phyloP scores from a whole-genome alignment of 1,140 invertebrate genomes.

The Oryzaephilus surinamensis region DNA sequence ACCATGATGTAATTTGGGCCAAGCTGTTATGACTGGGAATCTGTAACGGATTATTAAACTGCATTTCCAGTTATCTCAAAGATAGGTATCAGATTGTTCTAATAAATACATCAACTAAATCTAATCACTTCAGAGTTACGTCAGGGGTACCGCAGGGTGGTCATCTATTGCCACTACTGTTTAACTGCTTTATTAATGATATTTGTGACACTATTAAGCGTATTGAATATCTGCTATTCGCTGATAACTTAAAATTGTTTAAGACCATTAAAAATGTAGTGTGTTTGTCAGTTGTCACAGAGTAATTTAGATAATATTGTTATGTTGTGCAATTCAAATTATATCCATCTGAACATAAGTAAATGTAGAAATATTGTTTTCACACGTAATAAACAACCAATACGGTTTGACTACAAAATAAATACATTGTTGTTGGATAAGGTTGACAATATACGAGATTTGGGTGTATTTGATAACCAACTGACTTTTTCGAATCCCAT shows the following conservation, averaged over 20 bases:
- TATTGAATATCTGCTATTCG: constrained; percentile 1
- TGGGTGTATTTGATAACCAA: no score
- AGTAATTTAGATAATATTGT: no score
- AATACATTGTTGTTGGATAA: no score
- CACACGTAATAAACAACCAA: no score
- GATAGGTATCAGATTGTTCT: background rate
- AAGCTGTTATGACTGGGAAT: background rate
- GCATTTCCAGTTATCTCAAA: background rate
- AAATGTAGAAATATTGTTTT: no score
- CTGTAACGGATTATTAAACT: background rate
- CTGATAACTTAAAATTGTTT: constrained; percentile 9
- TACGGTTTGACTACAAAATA: no score
- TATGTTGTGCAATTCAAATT: no score
- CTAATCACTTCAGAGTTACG: background rate
- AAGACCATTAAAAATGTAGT: background rate
- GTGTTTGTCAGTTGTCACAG: no score
- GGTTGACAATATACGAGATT: no score
- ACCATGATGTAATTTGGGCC: background rate
- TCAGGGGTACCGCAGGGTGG: constrained; percentile 9
- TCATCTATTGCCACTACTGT: constrained; percentile 6
- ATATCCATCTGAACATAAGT: no score
- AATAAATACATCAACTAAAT: background rate
- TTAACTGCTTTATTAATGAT: constrained; percentile 9
- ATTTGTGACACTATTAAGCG: constrained; percentile 1
- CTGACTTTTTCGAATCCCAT: no score